These are phyloP conservation scores for Archips xylosteana DNA, from an alignment of 2,888 invertebrate species.

Conservation along the genomic window DNA sequence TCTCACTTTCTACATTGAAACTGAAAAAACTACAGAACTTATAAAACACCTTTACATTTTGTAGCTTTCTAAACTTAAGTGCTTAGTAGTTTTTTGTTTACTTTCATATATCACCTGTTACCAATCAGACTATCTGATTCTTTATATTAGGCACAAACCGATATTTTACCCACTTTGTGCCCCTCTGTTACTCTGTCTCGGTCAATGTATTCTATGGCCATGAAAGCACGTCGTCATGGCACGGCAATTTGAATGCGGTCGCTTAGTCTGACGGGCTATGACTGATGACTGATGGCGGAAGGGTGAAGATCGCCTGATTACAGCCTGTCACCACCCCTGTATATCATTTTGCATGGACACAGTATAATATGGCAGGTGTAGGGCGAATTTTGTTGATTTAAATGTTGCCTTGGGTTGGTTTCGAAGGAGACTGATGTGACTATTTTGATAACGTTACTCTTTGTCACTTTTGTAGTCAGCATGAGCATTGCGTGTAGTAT, in stretches of 20 bases:
- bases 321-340: slow-evolving; percentile 73
- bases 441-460: neutral
- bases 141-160: slow-evolving; percentile 33
- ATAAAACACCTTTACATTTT: too few relatives aligned
- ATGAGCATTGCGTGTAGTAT: too few relatives aligned
- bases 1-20: neutral
- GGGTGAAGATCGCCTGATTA: slow-evolving; percentile 81
- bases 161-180: slow-evolving; percentile 15
- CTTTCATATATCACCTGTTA: too few relatives aligned
- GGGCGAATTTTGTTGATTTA: slow-evolving; percentile 56
- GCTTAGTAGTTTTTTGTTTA: too few relatives aligned
- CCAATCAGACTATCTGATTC: neutral
- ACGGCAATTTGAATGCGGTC: slow-evolving; percentile 84
- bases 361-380: slow-evolving; percentile 64
- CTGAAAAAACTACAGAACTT: too few relatives aligned
- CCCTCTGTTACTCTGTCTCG: slow-evolving; percentile 55
- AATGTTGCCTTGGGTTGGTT: slow-evolving; percentile 34
- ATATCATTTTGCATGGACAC: slow-evolving; percentile 70
- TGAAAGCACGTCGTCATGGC: slow-evolving; percentile 83
- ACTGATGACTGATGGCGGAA: slow-evolving; percentile 85
- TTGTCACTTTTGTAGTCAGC: neutral
- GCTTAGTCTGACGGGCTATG: slow-evolving; percentile 81
- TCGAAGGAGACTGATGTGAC: neutral
- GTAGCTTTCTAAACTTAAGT: too few relatives aligned
- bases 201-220: slow-evolving; percentile 77